phyloP scores from a whole-genome alignment of 2,113 vertebrate genomes.

The Prolemur simus region DNA sequence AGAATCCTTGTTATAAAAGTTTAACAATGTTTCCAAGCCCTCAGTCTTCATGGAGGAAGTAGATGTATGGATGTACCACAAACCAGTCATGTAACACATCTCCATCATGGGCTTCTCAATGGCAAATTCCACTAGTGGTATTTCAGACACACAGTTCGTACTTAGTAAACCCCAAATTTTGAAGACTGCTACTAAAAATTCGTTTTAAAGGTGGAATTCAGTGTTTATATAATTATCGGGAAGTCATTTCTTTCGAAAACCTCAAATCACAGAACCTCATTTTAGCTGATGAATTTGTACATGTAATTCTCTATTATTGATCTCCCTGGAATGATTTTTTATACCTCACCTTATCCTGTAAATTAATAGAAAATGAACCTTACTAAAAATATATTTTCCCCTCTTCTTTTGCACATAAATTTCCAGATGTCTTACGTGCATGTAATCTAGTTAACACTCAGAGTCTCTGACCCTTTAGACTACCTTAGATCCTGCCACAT shows the following conservation, averaged over 20 bases:
- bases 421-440: neutral
- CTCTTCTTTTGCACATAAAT: neutral
- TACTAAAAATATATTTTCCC: neutral
- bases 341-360: neutral
- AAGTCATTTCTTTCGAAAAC: neutral
- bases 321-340: neutral
- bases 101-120: neutral
- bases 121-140: neutral
- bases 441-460: neutral
- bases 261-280: neutral
- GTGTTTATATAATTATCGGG: neutral
- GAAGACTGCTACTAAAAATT: neutral
- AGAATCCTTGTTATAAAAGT: neutral
- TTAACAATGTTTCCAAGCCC: neutral
- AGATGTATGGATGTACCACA: neutral
- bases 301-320: neutral
- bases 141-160: neutral
- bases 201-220: neutral
- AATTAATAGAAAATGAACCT: neutral
- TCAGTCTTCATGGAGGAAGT: neutral
- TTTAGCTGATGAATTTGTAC: neutral
- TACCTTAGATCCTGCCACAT: neutral
- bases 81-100: neutral
- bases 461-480: neutral
- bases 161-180: neutral